Percentiles rank a stretch among this genome's conserved stretches.
phyloP scores from a whole-genome alignment of 2,888 invertebrate genomes.

The Hirtodrosophila trivittata region DNA sequence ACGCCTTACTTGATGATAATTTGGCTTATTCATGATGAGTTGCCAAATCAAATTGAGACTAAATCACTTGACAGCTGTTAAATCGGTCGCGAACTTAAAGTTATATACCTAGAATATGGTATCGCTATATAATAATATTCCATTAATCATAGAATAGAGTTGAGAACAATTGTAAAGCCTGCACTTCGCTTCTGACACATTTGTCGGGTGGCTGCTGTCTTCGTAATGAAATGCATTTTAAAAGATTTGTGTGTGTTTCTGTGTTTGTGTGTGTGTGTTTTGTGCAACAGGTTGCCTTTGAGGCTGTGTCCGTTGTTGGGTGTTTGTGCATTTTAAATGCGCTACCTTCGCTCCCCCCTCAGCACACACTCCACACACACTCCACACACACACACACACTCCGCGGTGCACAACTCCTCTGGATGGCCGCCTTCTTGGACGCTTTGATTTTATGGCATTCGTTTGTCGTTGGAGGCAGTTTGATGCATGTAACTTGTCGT shows the following conservation, averaged over 20 bases:
- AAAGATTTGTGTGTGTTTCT: conserved; percentile 47
- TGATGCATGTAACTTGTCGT: conserved; percentile 76
- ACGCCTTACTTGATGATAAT: no score
- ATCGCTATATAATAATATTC: no score
- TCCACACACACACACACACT: not conserved
- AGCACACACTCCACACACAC: not conserved
- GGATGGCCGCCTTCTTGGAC: conserved; percentile 57
- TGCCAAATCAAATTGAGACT: no score
- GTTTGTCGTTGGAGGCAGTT: conserved; percentile 68
- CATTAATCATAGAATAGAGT: no score
- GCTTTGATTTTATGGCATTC: conserved; percentile 72
- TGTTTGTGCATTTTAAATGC: conserved; percentile 48
- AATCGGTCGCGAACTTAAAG: no score
- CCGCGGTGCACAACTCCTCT: conserved; percentile 20
- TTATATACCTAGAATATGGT: no score
- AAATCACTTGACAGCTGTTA: no score
- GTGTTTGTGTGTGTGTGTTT: conserved; percentile 41
- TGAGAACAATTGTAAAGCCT: not conserved
- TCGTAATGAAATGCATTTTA: conserved; percentile 64
- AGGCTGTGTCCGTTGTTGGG: conserved; percentile 40
- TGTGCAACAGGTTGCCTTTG: conserved; percentile 69
- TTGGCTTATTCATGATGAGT: no score
- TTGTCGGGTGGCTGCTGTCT: conserved; percentile 30
- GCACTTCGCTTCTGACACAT: conserved; percentile 8
- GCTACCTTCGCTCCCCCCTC: conserved; percentile 21